Evolutionary conservation across 2,888 invertebrate genomes (phyloP).

Genomic region (Conistra vaccinii): DNA sequence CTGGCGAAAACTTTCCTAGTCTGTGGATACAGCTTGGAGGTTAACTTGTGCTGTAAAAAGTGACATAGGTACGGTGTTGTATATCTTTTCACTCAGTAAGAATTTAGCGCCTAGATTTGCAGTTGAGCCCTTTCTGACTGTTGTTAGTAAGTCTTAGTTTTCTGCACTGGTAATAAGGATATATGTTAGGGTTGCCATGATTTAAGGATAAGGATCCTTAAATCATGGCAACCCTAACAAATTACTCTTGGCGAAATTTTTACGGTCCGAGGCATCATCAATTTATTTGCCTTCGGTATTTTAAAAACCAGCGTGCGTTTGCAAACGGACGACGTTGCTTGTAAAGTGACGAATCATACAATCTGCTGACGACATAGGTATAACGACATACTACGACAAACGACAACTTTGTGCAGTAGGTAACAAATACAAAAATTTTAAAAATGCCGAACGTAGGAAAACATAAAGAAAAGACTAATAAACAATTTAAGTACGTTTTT

Average conservation of each 20-base stretch:
- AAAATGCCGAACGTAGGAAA: neutral
- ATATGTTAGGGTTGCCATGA: too few species aligned
- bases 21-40: conserved; percentile 5
- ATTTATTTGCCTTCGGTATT: neutral
- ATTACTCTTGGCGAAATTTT: neutral
- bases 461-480: neutral
- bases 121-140: neutral
- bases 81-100: neutral
- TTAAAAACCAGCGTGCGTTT: neutral
- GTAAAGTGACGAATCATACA: neutral
- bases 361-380: neutral
- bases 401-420: too few species aligned
- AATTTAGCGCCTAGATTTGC: neutral
- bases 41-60: conserved; percentile 5
- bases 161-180: neutral
- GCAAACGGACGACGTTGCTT: neutral
- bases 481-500: conserved; percentile 24
- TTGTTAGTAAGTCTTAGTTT: neutral
- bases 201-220: too few species aligned
- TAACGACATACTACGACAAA: too few species aligned
- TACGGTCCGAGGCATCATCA: too few species aligned
- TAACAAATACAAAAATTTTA: too few species aligned
- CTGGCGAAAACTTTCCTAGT: conserved; percentile 22
- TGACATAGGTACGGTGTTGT: neutral
- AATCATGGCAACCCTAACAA: neutral